phyloP scores from a whole-genome alignment of 1,140 invertebrate species.

The Parasteatoda tepidariorum region DNA sequence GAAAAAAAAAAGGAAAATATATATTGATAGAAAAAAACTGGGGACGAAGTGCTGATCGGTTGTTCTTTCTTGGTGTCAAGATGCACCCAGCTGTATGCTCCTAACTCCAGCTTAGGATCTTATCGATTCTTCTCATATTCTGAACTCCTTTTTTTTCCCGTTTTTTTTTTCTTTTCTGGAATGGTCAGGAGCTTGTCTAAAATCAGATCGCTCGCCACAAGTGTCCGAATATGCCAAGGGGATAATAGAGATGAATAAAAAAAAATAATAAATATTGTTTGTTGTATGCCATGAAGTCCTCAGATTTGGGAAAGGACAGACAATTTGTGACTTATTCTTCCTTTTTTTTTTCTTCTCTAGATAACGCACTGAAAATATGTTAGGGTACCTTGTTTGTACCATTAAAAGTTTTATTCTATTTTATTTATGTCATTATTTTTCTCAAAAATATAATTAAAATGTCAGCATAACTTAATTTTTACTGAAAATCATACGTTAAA shows the following conservation, averaged over 20 bases:
- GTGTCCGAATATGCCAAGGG: conserved; percentile 24
- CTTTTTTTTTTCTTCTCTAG: conserved; percentile 16
- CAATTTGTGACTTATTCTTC: conserved; percentile 47
- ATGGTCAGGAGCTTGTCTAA: conserved; percentile 6
- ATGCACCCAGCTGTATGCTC: conserved; percentile 22
- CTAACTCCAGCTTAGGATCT: conserved; percentile 2
- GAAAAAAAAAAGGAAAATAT: not conserved
- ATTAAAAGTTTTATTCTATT: not conserved
- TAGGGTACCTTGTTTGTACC: not conserved
- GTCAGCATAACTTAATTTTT: too few species aligned
- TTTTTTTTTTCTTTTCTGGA: conserved; percentile 1
- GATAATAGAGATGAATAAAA: conserved; percentile 9
- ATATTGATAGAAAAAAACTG: not conserved
- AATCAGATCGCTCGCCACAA: conserved; percentile 17
- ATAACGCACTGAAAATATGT: conserved; percentile 2
- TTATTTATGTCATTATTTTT: too few species aligned
- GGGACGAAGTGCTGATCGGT: conserved; percentile 34
- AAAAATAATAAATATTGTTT: conserved; percentile 18
- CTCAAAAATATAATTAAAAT: too few species aligned
- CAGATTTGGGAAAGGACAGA: conserved; percentile 13
- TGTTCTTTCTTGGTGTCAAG: conserved; percentile 43
- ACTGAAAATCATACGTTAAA: too few species aligned
- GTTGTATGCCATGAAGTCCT: not conserved
- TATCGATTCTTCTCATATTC: conserved; percentile 14
- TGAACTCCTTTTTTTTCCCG: not conserved